Evolutionary conservation across 2,113 vertebrate species (phyloP).

Genomic region (Xyrauchen texanus): DNA sequence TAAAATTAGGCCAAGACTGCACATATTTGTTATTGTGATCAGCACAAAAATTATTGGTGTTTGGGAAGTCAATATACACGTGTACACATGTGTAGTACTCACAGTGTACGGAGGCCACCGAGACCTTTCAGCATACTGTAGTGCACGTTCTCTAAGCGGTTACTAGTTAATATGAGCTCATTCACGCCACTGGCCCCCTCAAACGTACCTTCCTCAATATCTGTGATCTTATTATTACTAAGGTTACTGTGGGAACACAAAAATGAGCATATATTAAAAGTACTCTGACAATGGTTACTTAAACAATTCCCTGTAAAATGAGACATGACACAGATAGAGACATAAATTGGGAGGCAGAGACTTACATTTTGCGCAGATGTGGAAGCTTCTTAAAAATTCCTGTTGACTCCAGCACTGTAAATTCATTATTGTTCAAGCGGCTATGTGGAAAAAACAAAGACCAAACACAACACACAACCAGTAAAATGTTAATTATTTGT

Average conservation of each 20-base stretch:
- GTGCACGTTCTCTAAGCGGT: constrained; percentile 88
- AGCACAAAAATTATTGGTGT: too few relatives aligned
- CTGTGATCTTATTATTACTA: constrained; percentile 97
- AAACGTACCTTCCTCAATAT: constrained; percentile 97
- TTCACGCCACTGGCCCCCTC: constrained; percentile 93
- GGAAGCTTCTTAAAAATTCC: constrained; percentile 97
- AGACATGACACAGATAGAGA: neutral
- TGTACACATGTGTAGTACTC: constrained; percentile 63
- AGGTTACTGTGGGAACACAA: constrained; percentile 81
- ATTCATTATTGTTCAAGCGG: constrained; percentile 97
- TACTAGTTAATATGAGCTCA: constrained; percentile 92
- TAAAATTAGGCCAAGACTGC: neutral
- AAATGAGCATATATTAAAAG: neutral
- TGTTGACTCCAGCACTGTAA: constrained; percentile 93
- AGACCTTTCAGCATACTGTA: constrained; percentile 95
- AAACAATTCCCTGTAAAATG: neutral
- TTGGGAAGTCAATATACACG: too few relatives aligned
- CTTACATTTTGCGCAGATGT: constrained; percentile 97
- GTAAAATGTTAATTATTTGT: neutral
- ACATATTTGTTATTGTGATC: too few relatives aligned
- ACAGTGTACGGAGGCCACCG: constrained; percentile 92
- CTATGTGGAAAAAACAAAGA: constrained; percentile 62
- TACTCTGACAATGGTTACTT: neutral
- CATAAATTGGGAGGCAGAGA: constrained; percentile 28
- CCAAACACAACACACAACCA: neutral